Conservation (phyloP, 30 jellyfish, hydroid and myxozoan species). For the Chrysaora quinquecirrha region DNA sequence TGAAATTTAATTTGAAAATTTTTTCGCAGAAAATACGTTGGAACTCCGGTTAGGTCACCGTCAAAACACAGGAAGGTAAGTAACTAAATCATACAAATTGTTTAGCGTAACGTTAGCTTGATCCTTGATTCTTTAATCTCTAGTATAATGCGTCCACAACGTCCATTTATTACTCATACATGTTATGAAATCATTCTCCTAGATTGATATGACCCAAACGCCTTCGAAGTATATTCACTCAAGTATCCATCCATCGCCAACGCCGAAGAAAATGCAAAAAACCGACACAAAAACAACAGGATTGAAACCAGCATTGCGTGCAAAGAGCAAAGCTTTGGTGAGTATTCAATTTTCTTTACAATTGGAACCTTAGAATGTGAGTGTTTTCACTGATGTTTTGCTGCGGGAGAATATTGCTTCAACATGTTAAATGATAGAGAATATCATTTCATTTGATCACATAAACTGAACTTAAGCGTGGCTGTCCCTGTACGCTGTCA, state of each 20-base stretch:
- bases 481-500: too few relatives aligned
- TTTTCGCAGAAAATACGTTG: constrained; percentile 51
- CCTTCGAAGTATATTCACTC: constrained; percentile 85
- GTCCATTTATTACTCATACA: too few relatives aligned
- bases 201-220: constrained; percentile 80
- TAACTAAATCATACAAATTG: too few relatives aligned
- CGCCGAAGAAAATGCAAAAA: not conserved
- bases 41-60: constrained; percentile 51
- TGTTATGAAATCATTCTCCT: too few relatives aligned
- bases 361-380: not conserved
- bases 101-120: too few relatives aligned
- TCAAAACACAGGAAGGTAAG: constrained; percentile 4
- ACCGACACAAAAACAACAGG: not conserved
- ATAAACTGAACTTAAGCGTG: too few relatives aligned
- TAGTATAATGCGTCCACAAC: too few relatives aligned
- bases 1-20: too few relatives aligned
- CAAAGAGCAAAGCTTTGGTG: constrained; percentile 55
- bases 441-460: too few relatives aligned
- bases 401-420: too few relatives aligned
- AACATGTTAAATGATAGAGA: not conserved
- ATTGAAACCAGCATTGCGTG: not conserved
- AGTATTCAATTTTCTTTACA: not conserved
- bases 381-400: too few relatives aligned
- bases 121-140: not conserved
- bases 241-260: constrained; percentile 48